phyloP scores from a whole-genome alignment of 2,888 invertebrate genomes.

The Thera britannica region DNA sequence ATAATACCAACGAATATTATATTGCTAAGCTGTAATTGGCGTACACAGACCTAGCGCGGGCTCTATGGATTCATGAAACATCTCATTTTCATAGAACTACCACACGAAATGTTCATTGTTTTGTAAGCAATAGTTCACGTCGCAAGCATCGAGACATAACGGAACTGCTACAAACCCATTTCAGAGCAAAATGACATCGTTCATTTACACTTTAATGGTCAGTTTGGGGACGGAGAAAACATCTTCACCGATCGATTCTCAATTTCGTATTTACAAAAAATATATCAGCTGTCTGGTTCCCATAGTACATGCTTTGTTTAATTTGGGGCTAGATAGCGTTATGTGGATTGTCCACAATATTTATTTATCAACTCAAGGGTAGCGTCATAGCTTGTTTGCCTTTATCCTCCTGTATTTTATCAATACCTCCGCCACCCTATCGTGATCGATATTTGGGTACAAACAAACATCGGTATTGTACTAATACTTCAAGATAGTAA shows the following conservation, averaged over 20 bases:
- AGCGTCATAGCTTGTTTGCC: slow-evolving; percentile 15
- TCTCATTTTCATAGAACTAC: background rate
- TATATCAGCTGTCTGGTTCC: slow-evolving; percentile 1
- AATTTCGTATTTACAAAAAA: slow-evolving; percentile 22
- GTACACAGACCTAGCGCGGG: too few relatives aligned
- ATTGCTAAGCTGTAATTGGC: too few relatives aligned
- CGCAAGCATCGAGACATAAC: slow-evolving; percentile 14
- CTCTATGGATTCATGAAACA: too few relatives aligned
- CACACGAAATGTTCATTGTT: background rate
- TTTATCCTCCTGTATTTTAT: slow-evolving; percentile 14
- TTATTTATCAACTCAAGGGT: slow-evolving; percentile 15
- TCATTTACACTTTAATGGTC: slow-evolving; percentile 37
- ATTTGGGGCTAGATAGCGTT: too few relatives aligned
- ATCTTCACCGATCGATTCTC: slow-evolving; percentile 29
- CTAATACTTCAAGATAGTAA: slow-evolving; percentile 9
- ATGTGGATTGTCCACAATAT: slow-evolving; percentile 7
- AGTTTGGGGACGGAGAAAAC: slow-evolving; percentile 28
- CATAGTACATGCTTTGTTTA: too few relatives aligned
- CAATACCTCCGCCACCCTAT: slow-evolving; percentile 21
- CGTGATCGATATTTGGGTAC: slow-evolving; percentile 17
- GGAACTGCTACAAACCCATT: slow-evolving; percentile 21
- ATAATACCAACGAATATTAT: too few relatives aligned
- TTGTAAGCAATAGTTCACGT: slow-evolving; percentile 5
- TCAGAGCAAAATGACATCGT: slow-evolving; percentile 31
- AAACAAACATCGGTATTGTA: slow-evolving; percentile 4